Evolutionary conservation across 53 echinoderm and acorn worm genomes (phyloP).

Genomic region (Paracentrotus lividus): DNA sequence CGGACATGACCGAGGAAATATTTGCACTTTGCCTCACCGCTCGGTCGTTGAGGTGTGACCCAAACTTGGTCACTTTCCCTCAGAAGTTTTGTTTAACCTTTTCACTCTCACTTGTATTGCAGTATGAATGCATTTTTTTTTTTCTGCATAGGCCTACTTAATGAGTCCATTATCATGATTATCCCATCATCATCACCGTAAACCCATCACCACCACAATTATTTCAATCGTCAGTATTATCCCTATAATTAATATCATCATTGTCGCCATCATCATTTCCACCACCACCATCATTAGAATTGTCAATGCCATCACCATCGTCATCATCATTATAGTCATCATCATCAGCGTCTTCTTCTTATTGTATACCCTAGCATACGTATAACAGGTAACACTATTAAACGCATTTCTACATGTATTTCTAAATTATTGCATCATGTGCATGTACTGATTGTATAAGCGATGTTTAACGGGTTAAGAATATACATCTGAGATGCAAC

Average conservation of each 20-base stretch:
- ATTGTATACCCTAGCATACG: too few species aligned
- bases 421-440: too few species aligned
- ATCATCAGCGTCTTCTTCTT: too few species aligned
- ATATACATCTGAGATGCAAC: background rate
- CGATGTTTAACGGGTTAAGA: background rate
- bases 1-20: slow-evolving; percentile 29
- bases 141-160: too few species aligned
- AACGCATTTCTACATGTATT: too few species aligned
- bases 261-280: background rate
- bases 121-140: background rate
- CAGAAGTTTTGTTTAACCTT: background rate
- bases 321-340: too few species aligned
- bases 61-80: slow-evolving; percentile 28
- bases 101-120: background rate
- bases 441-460: too few species aligned
- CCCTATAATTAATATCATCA: background rate
- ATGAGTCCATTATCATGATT: too few species aligned
- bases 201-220: too few species aligned
- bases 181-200: background rate
- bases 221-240: too few species aligned
- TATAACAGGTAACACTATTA: too few species aligned
- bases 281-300: background rate
- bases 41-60: slow-evolving; percentile 50
- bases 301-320: background rate
- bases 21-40: slow-evolving; percentile 47